Conservation (phyloP, 2,797 vertebrate genomes). For the Halcyon leucocephala region DNA sequence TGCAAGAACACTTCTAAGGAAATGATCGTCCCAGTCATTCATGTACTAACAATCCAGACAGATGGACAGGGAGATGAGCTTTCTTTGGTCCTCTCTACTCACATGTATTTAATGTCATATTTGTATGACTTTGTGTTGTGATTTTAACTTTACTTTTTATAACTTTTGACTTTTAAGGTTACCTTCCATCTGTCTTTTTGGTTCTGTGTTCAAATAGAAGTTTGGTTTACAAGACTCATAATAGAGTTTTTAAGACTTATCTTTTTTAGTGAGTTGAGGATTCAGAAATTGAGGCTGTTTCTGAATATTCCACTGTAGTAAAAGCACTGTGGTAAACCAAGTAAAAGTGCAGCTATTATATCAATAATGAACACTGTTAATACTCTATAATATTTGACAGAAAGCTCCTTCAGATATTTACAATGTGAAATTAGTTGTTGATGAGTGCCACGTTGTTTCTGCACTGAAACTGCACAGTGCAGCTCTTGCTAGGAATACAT, state of each 20-base stretch:
- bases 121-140: neutral
- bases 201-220: neutral
- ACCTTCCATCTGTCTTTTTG: neutral
- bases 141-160: neutral
- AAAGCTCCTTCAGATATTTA: neutral
- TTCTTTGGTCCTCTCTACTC: neutral
- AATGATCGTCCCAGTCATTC: neutral
- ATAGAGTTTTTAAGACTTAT: neutral
- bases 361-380: neutral
- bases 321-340: neutral
- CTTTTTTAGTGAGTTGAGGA: neutral
- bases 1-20: neutral
- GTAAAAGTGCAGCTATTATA: neutral
- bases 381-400: neutral
- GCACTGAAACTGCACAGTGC: neutral
- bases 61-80: neutral
- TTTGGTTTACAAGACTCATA: neutral
- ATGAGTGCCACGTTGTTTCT: neutral
- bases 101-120: neutral
- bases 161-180: neutral
- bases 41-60: neutral
- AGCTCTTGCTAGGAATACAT: neutral
- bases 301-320: neutral
- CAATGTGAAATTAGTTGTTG: neutral
- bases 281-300: neutral